Percentiles rank a stretch among this genome's conserved stretches.
Conservation (phyloP, 2,888 invertebrate genomes). For the Lottia scabra region DNA sequence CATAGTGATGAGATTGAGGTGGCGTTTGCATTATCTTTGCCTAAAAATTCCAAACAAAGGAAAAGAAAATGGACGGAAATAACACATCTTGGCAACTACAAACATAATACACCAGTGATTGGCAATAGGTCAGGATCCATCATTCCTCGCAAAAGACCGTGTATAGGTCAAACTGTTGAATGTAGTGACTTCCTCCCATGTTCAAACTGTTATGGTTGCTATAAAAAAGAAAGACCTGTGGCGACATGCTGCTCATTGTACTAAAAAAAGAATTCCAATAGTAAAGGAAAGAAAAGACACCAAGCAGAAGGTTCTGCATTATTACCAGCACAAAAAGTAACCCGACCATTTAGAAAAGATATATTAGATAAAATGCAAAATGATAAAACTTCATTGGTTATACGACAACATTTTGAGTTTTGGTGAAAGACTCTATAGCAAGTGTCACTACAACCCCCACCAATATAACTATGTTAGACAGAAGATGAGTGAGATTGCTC, state of each 20-base stretch:
- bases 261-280: background rate
- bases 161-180: conserved; percentile 1
- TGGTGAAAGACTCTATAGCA: conserved; percentile 1
- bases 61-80: conserved; percentile 3
- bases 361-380: background rate
- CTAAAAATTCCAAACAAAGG: background rate
- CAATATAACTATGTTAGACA: background rate
- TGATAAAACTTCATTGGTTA: background rate
- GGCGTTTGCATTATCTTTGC: conserved; percentile 3
- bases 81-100: conserved; percentile 1
- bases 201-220: background rate
- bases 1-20: conserved; percentile 1
- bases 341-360: background rate
- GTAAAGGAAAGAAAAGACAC: background rate
- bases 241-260: background rate
- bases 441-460: background rate
- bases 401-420: background rate
- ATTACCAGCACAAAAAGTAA: background rate
- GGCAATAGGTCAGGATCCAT: background rate
- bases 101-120: conserved; percentile 1
- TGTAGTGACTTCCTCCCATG: background rate
- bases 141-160: background rate
- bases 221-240: background rate
- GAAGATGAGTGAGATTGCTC: conserved; percentile 1
- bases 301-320: background rate